Evolutionary conservation across 1,140 invertebrate genomes (phyloP).

Genomic region (Magallana angulata): DNA sequence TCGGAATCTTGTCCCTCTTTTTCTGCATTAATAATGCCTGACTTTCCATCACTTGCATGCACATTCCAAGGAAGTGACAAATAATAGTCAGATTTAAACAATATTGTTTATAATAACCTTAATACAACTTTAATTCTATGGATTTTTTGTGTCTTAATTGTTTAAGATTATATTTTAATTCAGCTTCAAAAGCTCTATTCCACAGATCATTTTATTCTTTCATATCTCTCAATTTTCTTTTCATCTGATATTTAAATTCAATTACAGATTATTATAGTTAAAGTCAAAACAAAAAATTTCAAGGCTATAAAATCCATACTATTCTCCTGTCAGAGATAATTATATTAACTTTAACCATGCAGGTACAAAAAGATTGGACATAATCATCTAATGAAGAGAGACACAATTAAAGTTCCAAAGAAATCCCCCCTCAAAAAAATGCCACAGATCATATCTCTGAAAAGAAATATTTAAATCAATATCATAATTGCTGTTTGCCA

Average conservation of each 20-base stretch:
- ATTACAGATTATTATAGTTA: not conserved
- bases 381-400: conserved; percentile 8
- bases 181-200: too few species aligned
- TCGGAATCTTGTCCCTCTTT: not conserved
- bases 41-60: not conserved
- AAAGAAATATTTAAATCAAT: conserved; percentile 27
- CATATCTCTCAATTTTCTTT: not conserved
- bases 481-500: conserved; percentile 26
- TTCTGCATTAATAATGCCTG: not conserved
- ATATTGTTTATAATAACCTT: too few species aligned
- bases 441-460: conserved; percentile 20
- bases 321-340: conserved; percentile 6
- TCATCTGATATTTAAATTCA: not conserved
- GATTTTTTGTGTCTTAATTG: too few species aligned
- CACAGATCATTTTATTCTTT: too few species aligned
- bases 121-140: too few species aligned
- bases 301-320: not conserved
- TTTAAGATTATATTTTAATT: too few species aligned
- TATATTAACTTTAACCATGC: conserved; percentile 1
- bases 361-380: not conserved
- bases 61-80: not conserved
- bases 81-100: not conserved
- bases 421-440: not conserved
- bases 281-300: not conserved
- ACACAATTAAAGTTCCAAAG: not conserved